These are phyloP conservation scores for Mimachlamys varia DNA, from an alignment of 2,888 invertebrate genomes.

Conservation along the genomic window DNA sequence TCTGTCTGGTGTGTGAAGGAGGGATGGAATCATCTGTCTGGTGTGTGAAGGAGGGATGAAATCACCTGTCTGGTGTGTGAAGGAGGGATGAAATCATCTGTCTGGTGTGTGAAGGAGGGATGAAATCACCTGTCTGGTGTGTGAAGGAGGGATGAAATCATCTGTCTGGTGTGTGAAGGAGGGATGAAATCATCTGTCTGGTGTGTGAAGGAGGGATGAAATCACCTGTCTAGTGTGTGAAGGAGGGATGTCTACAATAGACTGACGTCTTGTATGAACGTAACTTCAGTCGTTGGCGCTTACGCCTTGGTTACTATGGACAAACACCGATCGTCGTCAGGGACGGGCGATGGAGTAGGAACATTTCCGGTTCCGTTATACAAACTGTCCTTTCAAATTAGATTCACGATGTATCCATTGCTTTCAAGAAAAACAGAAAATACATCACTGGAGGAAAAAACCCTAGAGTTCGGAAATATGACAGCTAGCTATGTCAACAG, in stretches of 20 bases:
- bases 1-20: no score
- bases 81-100: no score
- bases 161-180: no score
- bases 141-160: no score
- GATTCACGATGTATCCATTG: background rate
- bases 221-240: background rate
- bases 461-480: background rate
- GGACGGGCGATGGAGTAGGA: background rate
- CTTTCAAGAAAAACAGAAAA: background rate
- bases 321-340: background rate
- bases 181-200: background rate
- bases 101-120: no score
- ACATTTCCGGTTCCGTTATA: background rate
- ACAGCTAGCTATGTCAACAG: background rate
- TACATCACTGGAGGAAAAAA: background rate
- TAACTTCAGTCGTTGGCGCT: background rate
- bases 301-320: background rate
- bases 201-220: background rate
- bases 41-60: no score
- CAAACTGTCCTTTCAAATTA: background rate
- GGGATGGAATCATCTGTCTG: no score
- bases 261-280: background rate
- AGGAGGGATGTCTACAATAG: background rate
- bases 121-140: no score
- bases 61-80: no score